Percentiles rank a stretch among this genome's conserved stretches.
Conservation (phyloP, 2,113 vertebrate species). For the Corythoichthys intestinalis region DNA sequence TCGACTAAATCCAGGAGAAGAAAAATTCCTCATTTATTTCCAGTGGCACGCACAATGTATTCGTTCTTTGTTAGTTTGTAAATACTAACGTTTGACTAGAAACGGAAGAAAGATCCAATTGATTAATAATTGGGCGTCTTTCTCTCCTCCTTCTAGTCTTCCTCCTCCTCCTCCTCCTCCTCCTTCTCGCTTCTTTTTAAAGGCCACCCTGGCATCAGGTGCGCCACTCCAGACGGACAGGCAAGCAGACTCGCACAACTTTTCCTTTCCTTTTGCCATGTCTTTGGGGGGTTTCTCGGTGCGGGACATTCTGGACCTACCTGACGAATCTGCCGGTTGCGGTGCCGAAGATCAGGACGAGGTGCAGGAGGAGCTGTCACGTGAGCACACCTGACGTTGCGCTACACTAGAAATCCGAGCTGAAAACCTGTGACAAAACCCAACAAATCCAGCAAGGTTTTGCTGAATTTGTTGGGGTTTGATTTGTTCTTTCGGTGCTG, state of each 20-base stretch:
- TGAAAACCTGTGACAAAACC: no score
- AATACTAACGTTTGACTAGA: no score
- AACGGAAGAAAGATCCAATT: no score
- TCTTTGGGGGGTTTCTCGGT: constrained; percentile 88
- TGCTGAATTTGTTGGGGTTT: no score
- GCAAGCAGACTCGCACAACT: constrained; percentile 2
- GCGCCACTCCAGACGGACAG: not conserved
- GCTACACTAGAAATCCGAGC: no score
- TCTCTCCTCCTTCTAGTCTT: not conserved
- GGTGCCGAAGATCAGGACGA: constrained; percentile 72
- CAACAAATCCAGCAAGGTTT: no score
- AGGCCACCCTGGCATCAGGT: not conserved
- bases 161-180: not conserved
- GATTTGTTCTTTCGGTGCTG: no score
- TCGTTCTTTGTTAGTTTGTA: no score
- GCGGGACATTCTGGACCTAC: constrained; percentile 89
- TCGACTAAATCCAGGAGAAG: no score
- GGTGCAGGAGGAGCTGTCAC: constrained; percentile 63
- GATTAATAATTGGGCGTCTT: not conserved
- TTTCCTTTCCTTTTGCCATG: constrained; percentile 69
- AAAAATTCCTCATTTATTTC: no score
- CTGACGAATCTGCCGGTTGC: constrained; percentile 76
- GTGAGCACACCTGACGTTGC: constrained; percentile 65
- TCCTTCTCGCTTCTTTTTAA: not conserved
- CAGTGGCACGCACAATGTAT: no score